These are phyloP conservation scores for Toxotes jaculatrix DNA, from an alignment of 2,113 vertebrate genomes.

Conservation along the genomic window DNA sequence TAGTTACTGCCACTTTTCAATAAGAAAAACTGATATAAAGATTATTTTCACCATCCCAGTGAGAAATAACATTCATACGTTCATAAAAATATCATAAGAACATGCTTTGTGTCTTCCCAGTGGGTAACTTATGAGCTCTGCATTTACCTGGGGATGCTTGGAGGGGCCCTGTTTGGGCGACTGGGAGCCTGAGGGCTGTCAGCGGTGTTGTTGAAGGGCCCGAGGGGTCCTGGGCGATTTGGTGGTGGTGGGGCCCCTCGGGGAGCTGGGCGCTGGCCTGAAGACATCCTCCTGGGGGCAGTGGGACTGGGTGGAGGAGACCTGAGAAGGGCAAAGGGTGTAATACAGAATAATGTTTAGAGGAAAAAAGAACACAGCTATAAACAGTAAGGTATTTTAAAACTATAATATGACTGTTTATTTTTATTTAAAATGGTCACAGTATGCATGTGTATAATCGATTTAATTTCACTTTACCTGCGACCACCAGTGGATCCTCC, in stretches of 20 bases:
- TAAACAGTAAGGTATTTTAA: background rate
- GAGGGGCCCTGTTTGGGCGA: constrained; percentile 91
- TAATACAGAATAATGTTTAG: background rate
- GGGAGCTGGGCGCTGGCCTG: constrained; percentile 86
- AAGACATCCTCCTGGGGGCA: constrained; percentile 88
- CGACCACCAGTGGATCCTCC: constrained; percentile 73
- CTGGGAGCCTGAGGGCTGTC: constrained; percentile 94
- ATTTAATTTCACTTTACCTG: constrained; percentile 51
- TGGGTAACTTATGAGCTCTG: background rate
- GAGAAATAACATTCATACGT: background rate
- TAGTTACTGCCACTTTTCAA: background rate
- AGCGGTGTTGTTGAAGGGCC: constrained; percentile 87
- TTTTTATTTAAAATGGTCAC: background rate
- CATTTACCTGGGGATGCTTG: constrained; percentile 94
- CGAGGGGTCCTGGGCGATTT: constrained; percentile 89
- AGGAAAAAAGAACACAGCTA: too few species aligned
- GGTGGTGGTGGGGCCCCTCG: constrained; percentile 89
- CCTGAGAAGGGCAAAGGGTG: constrained; percentile 72
- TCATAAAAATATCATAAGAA: background rate
- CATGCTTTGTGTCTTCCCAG: background rate
- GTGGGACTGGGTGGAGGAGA: constrained; percentile 91
- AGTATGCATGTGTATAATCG: background rate
- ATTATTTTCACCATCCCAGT: too few species aligned
- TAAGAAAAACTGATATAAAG: background rate
- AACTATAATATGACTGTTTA: background rate